Evolutionary conservation across 2,113 vertebrate species (phyloP), one percentile per base, ranked within the genome.

Genomic region (Symphodus melops): DNA sequence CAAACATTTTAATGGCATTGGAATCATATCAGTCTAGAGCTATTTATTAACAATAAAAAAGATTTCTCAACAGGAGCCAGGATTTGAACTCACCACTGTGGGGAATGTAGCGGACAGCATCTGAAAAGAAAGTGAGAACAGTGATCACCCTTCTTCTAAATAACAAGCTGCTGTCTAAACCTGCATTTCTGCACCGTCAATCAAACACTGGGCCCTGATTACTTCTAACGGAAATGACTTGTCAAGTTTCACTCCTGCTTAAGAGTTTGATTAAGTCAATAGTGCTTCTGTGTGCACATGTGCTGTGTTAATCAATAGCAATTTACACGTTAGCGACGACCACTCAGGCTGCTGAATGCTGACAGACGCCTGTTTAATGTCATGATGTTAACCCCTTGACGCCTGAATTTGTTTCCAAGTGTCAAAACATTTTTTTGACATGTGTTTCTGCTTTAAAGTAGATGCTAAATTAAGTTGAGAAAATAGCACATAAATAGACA

Each of bases 81-180:
- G 14, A 41, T 4, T 33, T 37, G n/a, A 20, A 84, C 91, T 87
- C 56, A 95, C 94, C 92, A 0, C 84, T 56, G 48, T 95, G 93
- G 14, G 94, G 94, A 77, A 95, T 88, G 88, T 95, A 95, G 16
- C 84, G 82, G 19, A 72, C 84, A 4, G 90, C 88, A 33, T 93
- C 94, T 95, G 85, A 82, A 87, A 54, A 79, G 5, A 75, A 52
- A 57, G 17, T 44, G 16, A 64, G 41, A 3, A 17, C 16, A n/a
- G 25, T 52, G 20, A 64, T 79, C 53, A 73, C 1, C 8, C n/a
- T 20, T 9, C 2, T 19, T 51, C 13, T 51, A n/a, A 14, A 14
- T 14, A 44, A 12, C 42, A 44, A 3, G 4, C 11, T 12, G 12
- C 42, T 44, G 2, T 44, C 46, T 4, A 10, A 41, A 14, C 16